Evolutionary conservation across 1,140 invertebrate species (phyloP), one percentile per base, ranked within the genome.

Genomic region (Bombus difficillimus): DNA sequence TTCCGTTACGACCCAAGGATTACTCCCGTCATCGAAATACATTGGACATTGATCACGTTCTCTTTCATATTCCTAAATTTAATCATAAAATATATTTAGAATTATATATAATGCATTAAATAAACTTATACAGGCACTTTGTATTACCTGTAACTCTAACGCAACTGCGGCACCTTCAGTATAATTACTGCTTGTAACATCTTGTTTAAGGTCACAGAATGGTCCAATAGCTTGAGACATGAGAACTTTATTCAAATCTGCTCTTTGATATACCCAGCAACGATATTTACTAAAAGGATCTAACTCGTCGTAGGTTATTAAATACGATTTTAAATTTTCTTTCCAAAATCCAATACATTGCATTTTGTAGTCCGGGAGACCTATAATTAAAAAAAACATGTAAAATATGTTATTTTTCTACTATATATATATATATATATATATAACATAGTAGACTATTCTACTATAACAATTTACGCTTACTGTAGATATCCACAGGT

Each of bases 271-370:
- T 0, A 99, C 98, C 99, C 99, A 99, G 94, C 99, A 99, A 90
- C 98, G 96, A 94, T 99, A 99, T 94, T 97, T 98, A 28, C 98
- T 99, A 89, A 98, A 98, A 0, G 99, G 98, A 96, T 99, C 99
- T 87, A 99, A 96, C 93, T 99, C 98, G 94, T 99, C 99, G 93
- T 98, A 99, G 0, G 99, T 99, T 85, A 99, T 98, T 4, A 99
- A 94, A 95, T 99, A 99, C 0, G 99, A 99, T 94, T 98, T 99
- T 1, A 99, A 96, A 96, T 99, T 99, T 94, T 99, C 99, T 94
- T 99, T 99, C 98, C 98, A 99, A 94, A 97, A 99, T 4, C 99
- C 99, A 91, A 99, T 99, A 94, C 99, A 99, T 93, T 99, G 98
- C 97, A 99, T 97, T 93, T 97, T 97, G 92, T 99, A 99, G 96